Percentiles rank a stretch among this genome's conserved stretches.
phyloP scores from a whole-genome alignment of 2,113 vertebrate genomes.

The Phaetusa simplex region DNA sequence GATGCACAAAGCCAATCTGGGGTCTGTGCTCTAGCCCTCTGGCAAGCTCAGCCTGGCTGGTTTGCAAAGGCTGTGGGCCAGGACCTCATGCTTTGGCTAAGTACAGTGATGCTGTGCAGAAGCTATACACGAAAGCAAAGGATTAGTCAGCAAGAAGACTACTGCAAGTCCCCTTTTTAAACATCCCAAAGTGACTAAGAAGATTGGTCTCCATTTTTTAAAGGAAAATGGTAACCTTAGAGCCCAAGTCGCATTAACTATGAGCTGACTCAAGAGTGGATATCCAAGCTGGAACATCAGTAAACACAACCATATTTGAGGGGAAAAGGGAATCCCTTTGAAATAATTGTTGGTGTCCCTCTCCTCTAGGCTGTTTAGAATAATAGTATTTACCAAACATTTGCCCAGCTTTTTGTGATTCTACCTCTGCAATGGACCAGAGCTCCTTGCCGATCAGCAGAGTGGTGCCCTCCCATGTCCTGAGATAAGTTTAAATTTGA shows the following conservation, averaged over 20 bases:
- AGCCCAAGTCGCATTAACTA: not conserved
- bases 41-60: not conserved
- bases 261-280: not conserved
- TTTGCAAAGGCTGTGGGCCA: not conserved
- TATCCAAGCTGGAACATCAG: not conserved
- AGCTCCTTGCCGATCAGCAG: not conserved
- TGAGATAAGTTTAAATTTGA: not conserved
- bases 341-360: not conserved
- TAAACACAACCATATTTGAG: not conserved
- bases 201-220: not conserved
- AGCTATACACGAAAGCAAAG: not conserved
- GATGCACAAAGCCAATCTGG: not conserved
- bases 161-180: not conserved
- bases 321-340: not conserved
- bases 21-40: not conserved
- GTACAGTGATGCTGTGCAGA: not conserved
- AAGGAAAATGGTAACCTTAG: not conserved
- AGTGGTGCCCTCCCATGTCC: not conserved
- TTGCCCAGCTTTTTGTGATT: slow-evolving; percentile 22
- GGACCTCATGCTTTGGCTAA: not conserved
- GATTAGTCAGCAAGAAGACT: not conserved
- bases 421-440: not conserved
- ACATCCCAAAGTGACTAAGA: not conserved
- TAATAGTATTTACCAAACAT: not conserved
- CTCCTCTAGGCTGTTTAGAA: not conserved